These are phyloP conservation scores for Ochropacha duplaris DNA, from an alignment of 2,888 invertebrate species.

Conservation along the genomic window DNA sequence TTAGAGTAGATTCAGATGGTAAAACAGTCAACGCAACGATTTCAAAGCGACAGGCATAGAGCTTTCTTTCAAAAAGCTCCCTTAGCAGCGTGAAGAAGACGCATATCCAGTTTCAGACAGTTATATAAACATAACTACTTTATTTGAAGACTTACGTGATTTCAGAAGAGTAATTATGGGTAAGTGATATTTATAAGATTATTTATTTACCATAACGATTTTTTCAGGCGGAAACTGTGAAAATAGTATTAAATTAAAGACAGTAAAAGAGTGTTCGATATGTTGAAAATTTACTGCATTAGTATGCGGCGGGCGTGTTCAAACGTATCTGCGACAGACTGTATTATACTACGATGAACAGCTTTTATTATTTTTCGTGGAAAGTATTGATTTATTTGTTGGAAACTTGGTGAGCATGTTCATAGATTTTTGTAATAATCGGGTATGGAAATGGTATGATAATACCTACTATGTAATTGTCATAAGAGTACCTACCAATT, in stretches of 20 bases:
- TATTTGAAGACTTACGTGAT: not conserved
- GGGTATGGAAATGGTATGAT: not conserved
- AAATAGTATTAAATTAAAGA: not conserved
- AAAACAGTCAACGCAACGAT: conserved; percentile 26
- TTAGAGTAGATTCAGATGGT: conserved; percentile 16
- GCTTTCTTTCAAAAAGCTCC: conserved; percentile 38
- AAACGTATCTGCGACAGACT: not conserved
- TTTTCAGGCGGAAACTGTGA: not conserved
- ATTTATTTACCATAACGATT: not conserved
- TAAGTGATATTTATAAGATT: not conserved
- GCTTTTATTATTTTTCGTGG: not conserved
- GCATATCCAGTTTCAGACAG: conserved; percentile 4
- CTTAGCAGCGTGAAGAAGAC: conserved; percentile 22
- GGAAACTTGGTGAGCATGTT: not conserved
- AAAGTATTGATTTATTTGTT: not conserved
- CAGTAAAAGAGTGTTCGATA: not conserved
- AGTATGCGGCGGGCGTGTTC: conserved; percentile 2
- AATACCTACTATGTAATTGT: no score
- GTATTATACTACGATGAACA: not conserved
- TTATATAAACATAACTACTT: not conserved
- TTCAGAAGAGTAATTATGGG: not conserved
- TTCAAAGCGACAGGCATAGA: conserved; percentile 21
- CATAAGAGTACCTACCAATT: no score
- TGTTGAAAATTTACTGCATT: conserved; percentile 6
- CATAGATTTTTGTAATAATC: not conserved